Base-by-base conservation (phyloP, 2,888 invertebrate species). In the Poecilus cupreus region DNA sequence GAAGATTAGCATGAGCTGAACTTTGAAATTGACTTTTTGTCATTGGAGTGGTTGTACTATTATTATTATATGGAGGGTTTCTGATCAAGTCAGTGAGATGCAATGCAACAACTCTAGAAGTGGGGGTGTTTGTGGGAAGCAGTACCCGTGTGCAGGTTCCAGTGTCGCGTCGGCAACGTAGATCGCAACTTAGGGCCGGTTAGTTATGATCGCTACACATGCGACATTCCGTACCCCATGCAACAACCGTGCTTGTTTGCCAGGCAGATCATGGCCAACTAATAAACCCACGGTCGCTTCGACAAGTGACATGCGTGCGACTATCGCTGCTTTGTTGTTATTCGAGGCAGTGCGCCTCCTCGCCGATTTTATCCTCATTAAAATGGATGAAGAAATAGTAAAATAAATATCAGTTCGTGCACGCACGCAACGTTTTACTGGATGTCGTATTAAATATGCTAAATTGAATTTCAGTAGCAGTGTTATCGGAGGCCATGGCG, bases 351-450 rank as follows among this genome's bases (percentile, higher is more conserved):
- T 24, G 72, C 24, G 26, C 72, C 72, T 72, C 72, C 24, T 72
- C 13, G 22, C 32, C 75, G 80, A 80, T 70, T 80, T 70, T 80
- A 80, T 49, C 70, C 80, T 80, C 80, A 72, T 80, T 80, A 80
- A 80, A 80, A 80, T 80, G 80, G 80, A 80, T 51, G 70, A 43
- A 72, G 80, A 80, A 80, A 80, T 72, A 57, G 72, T 80, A 43
- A 72, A 80, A 80, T 80, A 80, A 72, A 72, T 80, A 80, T 80
- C 49, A 70, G 51, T 51, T 80, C 20, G 24, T 39, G 54, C 57
- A 57, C 57, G 49, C 54, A 72, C 54, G 49, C 72, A 24, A 72
- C 57, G 70, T 49, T 79, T 60, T 70, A 22, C 70, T 68, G 26
- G 13, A 49, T 70, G 79, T 49, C 51, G 64, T 79, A 79, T 79